Evolutionary conservation across 37 sponge, comb jelly and placozoan species (phyloP), one percentile per base, ranked within the genome.

Genomic region (Crambe crambe): DNA sequence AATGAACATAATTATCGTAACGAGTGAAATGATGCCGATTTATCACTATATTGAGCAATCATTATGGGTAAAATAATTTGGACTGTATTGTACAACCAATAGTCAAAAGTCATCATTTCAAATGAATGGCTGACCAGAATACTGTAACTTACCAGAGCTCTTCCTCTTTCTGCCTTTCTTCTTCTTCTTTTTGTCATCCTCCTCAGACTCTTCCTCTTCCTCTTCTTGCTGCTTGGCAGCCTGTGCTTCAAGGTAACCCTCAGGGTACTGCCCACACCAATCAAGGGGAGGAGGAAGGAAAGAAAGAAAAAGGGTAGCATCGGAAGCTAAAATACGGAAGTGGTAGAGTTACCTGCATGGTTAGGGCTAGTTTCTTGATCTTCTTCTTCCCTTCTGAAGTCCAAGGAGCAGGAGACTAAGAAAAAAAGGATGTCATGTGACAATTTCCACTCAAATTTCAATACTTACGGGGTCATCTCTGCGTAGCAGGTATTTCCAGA

Each of bases 401-500:
- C 97, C 97, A 96, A 2, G 97, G 97, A 30, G 97, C 91, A 26
- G 89, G 93, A 42, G 93, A 74, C 94, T 94, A 36, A 0, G 38
- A 31, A 23, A 35, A 0, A 77, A 37, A 74, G 39, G 68, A 37
- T 34, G 37, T 20, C 38, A 68, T 34, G 30, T 34, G 27, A 31
- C 4, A 9, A 60, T 25, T n/a, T 4, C 3, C 5, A 22, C 61
- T 21, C 3, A 60, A 5, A n/a, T n/a, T 26, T 26, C 61, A 9
- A 22, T 25, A 42, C 88, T 56, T 37, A 90, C 91, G 20, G 87
- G 56, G 57, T 93, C 97, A 83, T 96, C 94, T 23, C 94, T 60
- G 21, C 94, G 57, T 32, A 93, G 65, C 42, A 93, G 82, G 67
- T 91, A 96, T 58, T 91, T 80, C 94, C 97, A 93, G 26, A 96